Base-by-base conservation (phyloP, 2,888 invertebrate genomes). In the Hybos culiciformis region DNA sequence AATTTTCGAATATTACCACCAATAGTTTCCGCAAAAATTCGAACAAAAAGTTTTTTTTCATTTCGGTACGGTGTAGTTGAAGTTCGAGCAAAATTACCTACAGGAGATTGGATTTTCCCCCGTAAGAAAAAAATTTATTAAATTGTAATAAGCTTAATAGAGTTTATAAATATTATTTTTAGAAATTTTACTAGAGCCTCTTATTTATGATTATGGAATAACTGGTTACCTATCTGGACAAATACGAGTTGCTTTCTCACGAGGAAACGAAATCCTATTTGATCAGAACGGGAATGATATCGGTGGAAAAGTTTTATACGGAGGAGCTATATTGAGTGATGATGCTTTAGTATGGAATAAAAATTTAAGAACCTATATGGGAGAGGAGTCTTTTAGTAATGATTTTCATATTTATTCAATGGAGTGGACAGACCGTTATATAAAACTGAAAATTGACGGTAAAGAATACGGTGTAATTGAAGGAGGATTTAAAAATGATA, bases 41-140 rank as follows among this genome's bases (percentile, higher is more conserved):
- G 73, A 24, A 78, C 78, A 1, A 77, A 74, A 51, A 62, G 73
- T 21, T 64, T 64, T 1, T 80, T 84, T 51, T 72, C 71, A 8
- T 84, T 86, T 54, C 71, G 72, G 12, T 84, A 80, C 56, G 85
- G 85, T 6, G 72, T 67, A 40, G 67, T 86, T 17, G 73, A 78
- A 52, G 67, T 85, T 2, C 70, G 74, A 31, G 85, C 85, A 0
- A 83, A 80, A 59, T 56, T 86, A 24, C 84, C 85, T 0, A 70
- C 70, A 47, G 85, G 85, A 6, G 80, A 84, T 56, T 86, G 85
- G 86, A 66, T 86, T 15, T 75, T 80, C 60, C 85, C 86, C 47
- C 71, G 85, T 84, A 67, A 68, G 55, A 53, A 14, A 18, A 11
- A 6, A n/a, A n/a, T n/a, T n/a, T n/a, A n/a, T n/a, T n/a, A n/a